These are phyloP conservation scores for Paracentrotus lividus DNA, from an alignment of 53 echinoderm and acorn worm genomes.

Conservation along the genomic window DNA sequence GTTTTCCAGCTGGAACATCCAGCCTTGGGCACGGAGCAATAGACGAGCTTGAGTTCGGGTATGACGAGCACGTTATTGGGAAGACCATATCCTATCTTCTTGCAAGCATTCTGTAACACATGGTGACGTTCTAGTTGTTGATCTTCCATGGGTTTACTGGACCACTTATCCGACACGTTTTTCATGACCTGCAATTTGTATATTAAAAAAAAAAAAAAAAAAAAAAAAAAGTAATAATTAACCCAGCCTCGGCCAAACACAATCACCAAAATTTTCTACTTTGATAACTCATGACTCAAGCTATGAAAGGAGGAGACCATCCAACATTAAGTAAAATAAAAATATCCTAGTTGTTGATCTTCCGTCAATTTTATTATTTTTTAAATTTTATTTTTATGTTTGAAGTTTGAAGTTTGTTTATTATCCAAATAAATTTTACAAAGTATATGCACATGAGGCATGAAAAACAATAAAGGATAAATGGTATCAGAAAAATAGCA, in stretches of 20 bases:
- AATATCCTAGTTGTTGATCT: too few relatives aligned
- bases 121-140: not conserved
- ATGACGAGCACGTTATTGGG: not conserved
- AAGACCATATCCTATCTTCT: not conserved
- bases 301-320: not conserved
- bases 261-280: not conserved
- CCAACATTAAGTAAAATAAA: too few relatives aligned
- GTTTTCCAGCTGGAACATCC: conserved; percentile 70
- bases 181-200: too few relatives aligned
- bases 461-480: too few relatives aligned
- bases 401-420: too few relatives aligned
- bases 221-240: not conserved
- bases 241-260: not conserved
- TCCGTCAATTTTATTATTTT: too few relatives aligned
- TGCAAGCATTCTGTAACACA: not conserved
- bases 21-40: conserved; percentile 47
- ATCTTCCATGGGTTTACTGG: not conserved
- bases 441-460: too few relatives aligned
- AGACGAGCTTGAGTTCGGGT: conserved; percentile 10
- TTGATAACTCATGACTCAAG: not conserved
- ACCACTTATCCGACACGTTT: not conserved
- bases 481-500: too few relatives aligned
- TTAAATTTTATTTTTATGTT: too few relatives aligned
- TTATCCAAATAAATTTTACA: too few relatives aligned
- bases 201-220: not conserved